These are phyloP conservation scores for Hesperia comma DNA, from an alignment of 2,888 invertebrate species.

Conservation along the genomic window DNA sequence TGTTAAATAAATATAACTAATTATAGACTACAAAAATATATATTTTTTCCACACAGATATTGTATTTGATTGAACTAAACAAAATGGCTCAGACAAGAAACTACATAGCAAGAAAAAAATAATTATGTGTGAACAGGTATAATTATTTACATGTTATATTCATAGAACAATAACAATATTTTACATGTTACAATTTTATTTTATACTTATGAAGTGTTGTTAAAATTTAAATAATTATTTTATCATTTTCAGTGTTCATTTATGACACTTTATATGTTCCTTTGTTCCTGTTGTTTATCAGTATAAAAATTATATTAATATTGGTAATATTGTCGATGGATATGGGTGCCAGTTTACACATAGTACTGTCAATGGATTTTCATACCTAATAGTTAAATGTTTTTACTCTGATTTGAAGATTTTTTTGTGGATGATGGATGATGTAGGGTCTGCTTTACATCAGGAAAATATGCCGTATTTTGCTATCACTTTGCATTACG, in stretches of 20 bases:
- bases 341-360: not conserved
- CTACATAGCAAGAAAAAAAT: not conserved
- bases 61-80: no score
- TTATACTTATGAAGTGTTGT: conserved; percentile 37
- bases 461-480: no score
- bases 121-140: not conserved
- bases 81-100: not conserved
- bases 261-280: conserved; percentile 2
- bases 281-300: conserved; percentile 26
- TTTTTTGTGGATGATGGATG: no score
- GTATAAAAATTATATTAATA: conserved; percentile 7
- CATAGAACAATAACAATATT: conserved; percentile 38
- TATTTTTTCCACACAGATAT: no score
- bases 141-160: conserved; percentile 5
- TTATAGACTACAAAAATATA: no score
- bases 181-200: conserved; percentile 38
- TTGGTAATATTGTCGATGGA: conserved; percentile 2
- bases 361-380: not conserved
- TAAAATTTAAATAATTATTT: conserved; percentile 34
- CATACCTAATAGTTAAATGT: no score
- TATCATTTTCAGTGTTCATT: conserved; percentile 14
- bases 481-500: no score
- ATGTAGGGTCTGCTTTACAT: no score
- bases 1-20: no score
- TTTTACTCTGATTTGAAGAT: no score